These are phyloP conservation scores for Cardiocondyla obscurior DNA, from an alignment of 1,140 invertebrate genomes.

Conservation along the genomic window DNA sequence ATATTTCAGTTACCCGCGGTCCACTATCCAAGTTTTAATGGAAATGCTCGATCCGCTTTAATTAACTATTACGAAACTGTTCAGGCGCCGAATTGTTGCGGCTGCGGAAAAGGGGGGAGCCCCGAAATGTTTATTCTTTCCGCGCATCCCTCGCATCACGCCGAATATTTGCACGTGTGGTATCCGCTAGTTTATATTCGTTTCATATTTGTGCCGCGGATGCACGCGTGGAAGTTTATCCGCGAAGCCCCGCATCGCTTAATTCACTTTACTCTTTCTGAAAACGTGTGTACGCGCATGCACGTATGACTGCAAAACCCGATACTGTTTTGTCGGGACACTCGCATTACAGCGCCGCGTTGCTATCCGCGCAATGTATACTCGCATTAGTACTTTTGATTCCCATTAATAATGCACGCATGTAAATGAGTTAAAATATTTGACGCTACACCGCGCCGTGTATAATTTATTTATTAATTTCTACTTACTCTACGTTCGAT, in stretches of 20 bases:
- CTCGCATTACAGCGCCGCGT: neutral
- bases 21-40: slow-evolving; percentile 51
- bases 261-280: slow-evolving; percentile 34
- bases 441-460: neutral
- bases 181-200: slow-evolving; percentile 31
- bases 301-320: neutral
- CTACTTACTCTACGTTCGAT: neutral
- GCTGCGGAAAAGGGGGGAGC: neutral
- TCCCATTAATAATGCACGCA: slow-evolving; percentile 4
- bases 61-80: slow-evolving; percentile 63
- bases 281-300: neutral
- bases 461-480: slow-evolving; percentile 26
- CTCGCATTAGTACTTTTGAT: neutral
- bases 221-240: slow-evolving; percentile 19
- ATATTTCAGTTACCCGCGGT: slow-evolving; percentile 50
- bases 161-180: slow-evolving; percentile 16
- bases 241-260: slow-evolving; percentile 10
- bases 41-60: slow-evolving; percentile 50
- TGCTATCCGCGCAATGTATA: neutral
- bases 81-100: slow-evolving; percentile 15
- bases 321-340: slow-evolving; percentile 28
- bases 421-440: slow-evolving; percentile 23
- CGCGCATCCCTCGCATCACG: neutral
- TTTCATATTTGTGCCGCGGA: slow-evolving; percentile 36
- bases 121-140: slow-evolving; percentile 43